Base-by-base conservation (phyloP, 1,140 invertebrate genomes). In the Drosophila insularis region DNA sequence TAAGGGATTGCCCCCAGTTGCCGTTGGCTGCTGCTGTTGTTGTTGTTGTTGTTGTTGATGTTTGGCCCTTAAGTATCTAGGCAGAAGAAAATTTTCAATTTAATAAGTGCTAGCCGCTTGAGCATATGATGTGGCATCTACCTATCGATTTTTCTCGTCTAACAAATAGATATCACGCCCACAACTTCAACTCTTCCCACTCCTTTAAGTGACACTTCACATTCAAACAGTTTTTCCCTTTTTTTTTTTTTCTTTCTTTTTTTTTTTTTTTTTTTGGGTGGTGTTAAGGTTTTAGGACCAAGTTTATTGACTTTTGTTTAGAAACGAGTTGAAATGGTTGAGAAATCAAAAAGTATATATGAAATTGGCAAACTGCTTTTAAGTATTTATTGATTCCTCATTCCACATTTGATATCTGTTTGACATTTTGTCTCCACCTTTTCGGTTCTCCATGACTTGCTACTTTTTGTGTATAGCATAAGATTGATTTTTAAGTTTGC, bases 51-150 rank as follows among this genome's bases (percentile, higher is more conserved):
- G 43, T 19, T 60, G 59, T 8, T 27, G 11, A 3, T 37, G 35
- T 37, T 27, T 23, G 35, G 65, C 56, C 56, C 50, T 67, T 50
- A 68, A 61, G 58, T 31, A 50, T 50, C 43, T 21, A 19, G 65
- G 35, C 54, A 53, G 32, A 35, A 53, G 55, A 67, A 67, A 59
- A 59, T 53, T 67, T 67, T 67, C 65, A 67, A 67, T 67, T 67
- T 67, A 59, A 67, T 67, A 67, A 67, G 56, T 67, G 39, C 56
- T 23, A 39, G 55, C 39, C 31, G 54, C 35, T 50, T 23, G 35
- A 66, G 64, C 64, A 66, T 66, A 66, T 58, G 64, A 66, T 66
- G 54, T 32, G 27, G 60, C 27, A 46, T 53, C 27, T 21, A 56
- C 43, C 43, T 50, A 66, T 66, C 54, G 64, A 66, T 66, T 66